These are phyloP conservation scores for Drosophila biarmipes DNA, from an alignment of 1,140 invertebrate species.

Conservation along the genomic window DNA sequence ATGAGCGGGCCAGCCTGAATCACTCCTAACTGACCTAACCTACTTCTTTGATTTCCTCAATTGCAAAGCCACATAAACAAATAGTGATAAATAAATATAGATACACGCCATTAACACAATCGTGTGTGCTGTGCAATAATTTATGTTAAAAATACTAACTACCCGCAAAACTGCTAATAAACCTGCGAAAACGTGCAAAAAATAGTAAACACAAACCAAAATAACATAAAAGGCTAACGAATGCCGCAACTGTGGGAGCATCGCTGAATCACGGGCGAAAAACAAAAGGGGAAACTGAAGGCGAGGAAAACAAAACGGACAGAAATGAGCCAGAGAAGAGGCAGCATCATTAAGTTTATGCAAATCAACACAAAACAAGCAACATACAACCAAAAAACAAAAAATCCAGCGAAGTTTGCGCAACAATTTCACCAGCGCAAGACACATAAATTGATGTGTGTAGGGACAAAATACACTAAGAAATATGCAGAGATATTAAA, in stretches of 20 bases:
- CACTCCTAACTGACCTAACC: slow-evolving; percentile 15
- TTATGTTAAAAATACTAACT: slow-evolving; percentile 44
- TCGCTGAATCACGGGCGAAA: slow-evolving; percentile 35
- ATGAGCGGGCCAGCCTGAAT: background rate
- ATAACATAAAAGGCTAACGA: slow-evolving; percentile 21
- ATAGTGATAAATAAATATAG: slow-evolving; percentile 28
- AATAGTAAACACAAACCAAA: slow-evolving; percentile 51
- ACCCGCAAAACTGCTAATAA: slow-evolving; percentile 47
- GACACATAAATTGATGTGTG: slow-evolving; percentile 25
- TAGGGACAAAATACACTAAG: background rate
- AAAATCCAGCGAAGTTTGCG: slow-evolving; percentile 50
- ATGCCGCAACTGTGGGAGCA: slow-evolving; percentile 31
- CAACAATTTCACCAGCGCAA: slow-evolving; percentile 76
- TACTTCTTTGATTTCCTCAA: slow-evolving; percentile 15
- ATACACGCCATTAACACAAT: slow-evolving; percentile 44
- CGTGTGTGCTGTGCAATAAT: slow-evolving; percentile 37
- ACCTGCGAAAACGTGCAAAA: slow-evolving; percentile 63
- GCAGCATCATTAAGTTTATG: slow-evolving; percentile 64
- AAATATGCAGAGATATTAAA: background rate
- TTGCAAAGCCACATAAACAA: slow-evolving; percentile 17
- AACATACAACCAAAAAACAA: slow-evolving; percentile 28
- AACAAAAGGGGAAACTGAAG: slow-evolving; percentile 28
- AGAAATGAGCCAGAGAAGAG: slow-evolving; percentile 15
- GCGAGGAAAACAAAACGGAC: slow-evolving; percentile 13
- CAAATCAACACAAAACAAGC: slow-evolving; percentile 41